Evolutionary conservation across 2,888 invertebrate species (phyloP), one percentile per base, ranked within the genome.

Genomic region (Tipula unca): DNA sequence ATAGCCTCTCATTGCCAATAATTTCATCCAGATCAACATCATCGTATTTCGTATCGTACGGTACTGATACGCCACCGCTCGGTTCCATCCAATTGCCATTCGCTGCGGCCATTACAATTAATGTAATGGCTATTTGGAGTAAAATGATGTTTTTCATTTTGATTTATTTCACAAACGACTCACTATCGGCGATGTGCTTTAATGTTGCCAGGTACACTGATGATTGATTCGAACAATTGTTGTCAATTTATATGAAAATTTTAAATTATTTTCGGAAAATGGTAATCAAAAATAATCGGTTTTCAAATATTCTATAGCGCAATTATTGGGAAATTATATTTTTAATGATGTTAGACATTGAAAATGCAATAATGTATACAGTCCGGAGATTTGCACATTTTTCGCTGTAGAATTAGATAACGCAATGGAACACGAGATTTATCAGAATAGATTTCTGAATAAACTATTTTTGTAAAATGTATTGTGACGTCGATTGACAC

Each of bases 1-100:
- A 89, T n/a, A 95, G 90, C 20, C 95, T 92, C 39, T 94, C 93
- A 89, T 93, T 95, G 3, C 88, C 89, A 29, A 95, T 89, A 87
- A 95, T 93, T 88, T 94, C 93, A 85, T 95, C 93, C 86, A 95
- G 86, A 89, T 95, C 92, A 85, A 95, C 90, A 88, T 94, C 94
- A 89, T 95, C 95, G 88, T 93, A 95, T 88, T 94, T 94, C 86
- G 92, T 92, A 0, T 94, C 93, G 88, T 95, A 95, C 86, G 32
- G 3, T 29, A 14, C 85, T 32, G 83, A 32, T 83, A 1, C 2
- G 25, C 25, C 25, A 25, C 13, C 69, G 10, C 5, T 5, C 48
- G 17, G 6, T 17, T 48, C 48, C 48, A 48, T 48, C 48, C 5
- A 48, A 48, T 48, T 1, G 17, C 48, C 48, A 48, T 48, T 3